Conservation (phyloP, 2,113 vertebrate genomes). For the Nothobranchius kuhntae region DNA sequence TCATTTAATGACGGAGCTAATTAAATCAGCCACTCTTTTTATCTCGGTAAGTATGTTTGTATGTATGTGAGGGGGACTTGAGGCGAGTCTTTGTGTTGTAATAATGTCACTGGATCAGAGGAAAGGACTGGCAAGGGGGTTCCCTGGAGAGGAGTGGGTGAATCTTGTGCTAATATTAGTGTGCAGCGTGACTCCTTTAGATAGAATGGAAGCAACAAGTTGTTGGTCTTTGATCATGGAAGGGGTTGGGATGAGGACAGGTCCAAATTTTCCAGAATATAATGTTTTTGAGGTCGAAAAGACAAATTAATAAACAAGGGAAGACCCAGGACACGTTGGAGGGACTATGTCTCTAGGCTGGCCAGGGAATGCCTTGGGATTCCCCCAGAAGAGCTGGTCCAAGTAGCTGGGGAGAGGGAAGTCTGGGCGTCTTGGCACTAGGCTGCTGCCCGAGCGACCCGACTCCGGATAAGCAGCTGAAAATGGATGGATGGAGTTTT, state of each 20-base stretch:
- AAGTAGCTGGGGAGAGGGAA: too few species aligned
- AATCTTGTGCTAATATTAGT: slow-evolving; percentile 21
- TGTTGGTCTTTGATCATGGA: background rate
- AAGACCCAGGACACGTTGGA: too few species aligned
- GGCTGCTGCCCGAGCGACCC: too few species aligned
- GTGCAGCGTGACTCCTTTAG: slow-evolving; percentile 15
- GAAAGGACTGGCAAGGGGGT: background rate
- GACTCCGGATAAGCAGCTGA: too few species aligned
- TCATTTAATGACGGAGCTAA: slow-evolving; percentile 77
- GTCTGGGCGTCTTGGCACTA: too few species aligned
- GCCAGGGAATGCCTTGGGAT: too few species aligned
- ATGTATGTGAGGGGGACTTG: slow-evolving; percentile 56
- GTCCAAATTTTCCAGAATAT: background rate
- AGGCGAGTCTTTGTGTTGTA: slow-evolving; percentile 71
- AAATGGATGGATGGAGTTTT: background rate
- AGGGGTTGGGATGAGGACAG: too few species aligned
- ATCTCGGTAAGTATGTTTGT: slow-evolving; percentile 56
- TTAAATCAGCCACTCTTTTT: slow-evolving; percentile 75
- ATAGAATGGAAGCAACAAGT: slow-evolving; percentile 29
- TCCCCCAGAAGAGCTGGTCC: too few species aligned
- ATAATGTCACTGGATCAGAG: slow-evolving; percentile 65
- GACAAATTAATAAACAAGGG: background rate
- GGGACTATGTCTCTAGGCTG: too few species aligned
- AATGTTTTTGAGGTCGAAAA: background rate
- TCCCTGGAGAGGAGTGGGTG: slow-evolving; percentile 29